Percentiles rank a stretch among this genome's conserved stretches.
Conservation (phyloP, 2,888 invertebrate genomes). For the Ligdia adustata region DNA sequence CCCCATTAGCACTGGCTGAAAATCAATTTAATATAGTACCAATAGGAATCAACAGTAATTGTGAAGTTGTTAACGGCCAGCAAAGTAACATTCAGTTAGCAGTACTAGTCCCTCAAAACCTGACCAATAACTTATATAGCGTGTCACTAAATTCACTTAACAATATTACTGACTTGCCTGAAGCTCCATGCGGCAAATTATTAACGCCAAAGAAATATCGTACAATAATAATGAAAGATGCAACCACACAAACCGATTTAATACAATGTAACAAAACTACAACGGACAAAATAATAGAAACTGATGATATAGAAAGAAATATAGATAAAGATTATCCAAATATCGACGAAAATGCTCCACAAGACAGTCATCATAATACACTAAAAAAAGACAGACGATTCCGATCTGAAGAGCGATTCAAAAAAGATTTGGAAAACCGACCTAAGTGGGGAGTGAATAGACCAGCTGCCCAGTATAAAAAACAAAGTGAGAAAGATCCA, state of each 20-base stretch:
- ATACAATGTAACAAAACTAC: conserved; percentile 49
- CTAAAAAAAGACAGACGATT: conserved; percentile 81
- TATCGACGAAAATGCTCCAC: conserved; percentile 78
- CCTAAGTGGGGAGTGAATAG: conserved; percentile 91
- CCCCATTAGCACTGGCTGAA: conserved; percentile 69
- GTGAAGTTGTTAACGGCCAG: conserved; percentile 68
- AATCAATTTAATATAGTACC: conserved; percentile 76
- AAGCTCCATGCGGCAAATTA: conserved; percentile 55
- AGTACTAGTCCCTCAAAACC: conserved; percentile 82
- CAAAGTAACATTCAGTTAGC: conserved; percentile 84
- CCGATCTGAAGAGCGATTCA: conserved; percentile 79
- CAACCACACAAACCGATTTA: conserved; percentile 87
- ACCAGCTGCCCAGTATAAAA: conserved; percentile 92
- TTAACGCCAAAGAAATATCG: conserved; percentile 79
- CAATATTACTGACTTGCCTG: conserved; percentile 59
- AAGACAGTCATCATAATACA: conserved; percentile 73
- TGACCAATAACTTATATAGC: conserved; percentile 70
- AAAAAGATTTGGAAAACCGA: conserved; percentile 85
- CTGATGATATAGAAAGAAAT: conserved; percentile 62
- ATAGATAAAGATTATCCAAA: conserved; percentile 82
- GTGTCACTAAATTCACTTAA: conserved; percentile 72
- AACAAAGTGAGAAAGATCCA: conserved; percentile 95
- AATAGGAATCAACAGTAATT: conserved; percentile 66
- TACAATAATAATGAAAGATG: conserved; percentile 81
- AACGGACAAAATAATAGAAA: conserved; percentile 62